A percentile compares a stretch with the other conserved stretches of the same genome.
phyloP scores from a whole-genome alignment of 92 coral and sea anemone species.

The Porites rus region DNA sequence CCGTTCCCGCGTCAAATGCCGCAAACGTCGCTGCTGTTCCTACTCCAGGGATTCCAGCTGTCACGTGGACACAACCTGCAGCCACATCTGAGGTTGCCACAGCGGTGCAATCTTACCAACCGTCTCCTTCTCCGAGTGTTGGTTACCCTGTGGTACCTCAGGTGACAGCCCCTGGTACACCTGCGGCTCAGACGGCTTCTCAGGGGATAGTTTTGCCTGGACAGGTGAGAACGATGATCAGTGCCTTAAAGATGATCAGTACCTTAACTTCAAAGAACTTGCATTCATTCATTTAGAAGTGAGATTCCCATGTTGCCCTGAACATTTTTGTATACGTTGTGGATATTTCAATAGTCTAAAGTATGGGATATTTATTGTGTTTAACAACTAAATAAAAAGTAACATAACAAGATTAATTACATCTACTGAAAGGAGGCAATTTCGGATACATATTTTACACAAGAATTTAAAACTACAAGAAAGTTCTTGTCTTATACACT shows the following conservation, averaged over 20 bases:
- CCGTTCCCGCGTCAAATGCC: background rate
- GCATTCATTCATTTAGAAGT: no score
- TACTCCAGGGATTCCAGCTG: background rate
- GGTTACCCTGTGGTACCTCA: slow-evolving; percentile 13
- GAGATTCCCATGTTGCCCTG: no score
- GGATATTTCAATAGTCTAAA: no score
- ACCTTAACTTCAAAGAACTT: background rate
- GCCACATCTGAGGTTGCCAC: background rate
- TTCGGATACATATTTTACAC: no score
- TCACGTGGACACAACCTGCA: background rate
- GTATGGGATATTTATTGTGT: no score
- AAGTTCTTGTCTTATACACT: no score
- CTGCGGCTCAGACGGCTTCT: slow-evolving; percentile 13
- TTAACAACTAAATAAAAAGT: no score
- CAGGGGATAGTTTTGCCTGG: slow-evolving; percentile 13
- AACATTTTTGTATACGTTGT: no score
- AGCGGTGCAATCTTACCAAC: background rate
- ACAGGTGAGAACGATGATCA: slow-evolving; percentile 6
- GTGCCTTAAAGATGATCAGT: background rate
- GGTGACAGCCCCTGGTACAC: background rate
- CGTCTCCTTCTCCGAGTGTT: slow-evolving; percentile 12
- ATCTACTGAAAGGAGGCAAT: no score
- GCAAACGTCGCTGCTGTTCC: no score
- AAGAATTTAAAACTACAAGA: no score
- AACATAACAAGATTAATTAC: no score